Evolutionary conservation across 1,140 invertebrate genomes (phyloP), one percentile per base, ranked within the genome.

Genomic region (Lanistes nyassanus): DNA sequence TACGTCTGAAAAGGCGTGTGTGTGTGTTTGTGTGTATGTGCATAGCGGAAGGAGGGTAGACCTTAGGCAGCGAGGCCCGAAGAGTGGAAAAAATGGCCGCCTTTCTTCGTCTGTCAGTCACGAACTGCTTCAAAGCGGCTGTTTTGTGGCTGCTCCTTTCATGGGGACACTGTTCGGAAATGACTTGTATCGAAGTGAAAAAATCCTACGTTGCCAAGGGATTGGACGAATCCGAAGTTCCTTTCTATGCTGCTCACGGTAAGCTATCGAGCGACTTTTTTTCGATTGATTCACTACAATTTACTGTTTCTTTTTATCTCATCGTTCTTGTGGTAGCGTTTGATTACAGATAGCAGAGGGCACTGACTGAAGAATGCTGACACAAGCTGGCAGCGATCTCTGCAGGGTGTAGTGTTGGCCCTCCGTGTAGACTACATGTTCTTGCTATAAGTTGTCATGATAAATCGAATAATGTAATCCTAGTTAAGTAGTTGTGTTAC

Each of bases 171-270:
- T 77, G 79, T 76, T 74, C 75, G 78, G 80, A 80, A 79, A 74
- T 80, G 77, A 75, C 78, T 23, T 82, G 81, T 75, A 79, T 80
- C 39, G 81, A 82, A 72, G 81, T 80, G 31, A 80, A 82, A 58
- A 80, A 76, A 73, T 78, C 79, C 31, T 82, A 80, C 34, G 70
- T 56, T 26, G 70, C 70, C 53, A 62, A 72, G 42, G 70, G 70
- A 72, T 72, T 72, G 19, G 56, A 72, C 70, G 70, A 72, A 19
- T 23, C 55, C 21, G 70, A 72, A 72, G 37, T 72, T 37, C 70
- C 70, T 9, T 72, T 72, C 34, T 72, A 72, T 37, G 70, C 70
- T 26, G 70, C 56, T 34, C 39, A 42, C 36, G 70, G 70, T 72
- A 39, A 72, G 70, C 60, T 55, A 62, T 62, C 70, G 70, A 72